These are phyloP conservation scores for Turritopsis rubra DNA, from an alignment of 30 jellyfish, hydroid and myxozoan genomes.

Conservation along the genomic window DNA sequence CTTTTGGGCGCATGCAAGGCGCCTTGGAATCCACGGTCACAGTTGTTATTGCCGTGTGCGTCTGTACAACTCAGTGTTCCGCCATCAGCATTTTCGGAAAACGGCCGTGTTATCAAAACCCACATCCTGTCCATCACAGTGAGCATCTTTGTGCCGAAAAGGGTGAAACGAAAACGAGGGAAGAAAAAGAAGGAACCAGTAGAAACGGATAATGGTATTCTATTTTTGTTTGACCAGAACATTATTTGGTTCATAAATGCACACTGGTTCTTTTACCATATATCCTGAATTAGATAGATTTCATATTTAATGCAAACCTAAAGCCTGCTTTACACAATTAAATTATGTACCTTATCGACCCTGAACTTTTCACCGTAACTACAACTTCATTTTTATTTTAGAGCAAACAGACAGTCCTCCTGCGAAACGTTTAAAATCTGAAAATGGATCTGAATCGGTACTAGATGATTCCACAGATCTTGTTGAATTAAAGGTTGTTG, in stretches of 20 bases:
- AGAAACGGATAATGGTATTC: background rate
- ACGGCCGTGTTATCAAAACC: constrained; percentile 57
- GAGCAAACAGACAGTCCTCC: constrained; percentile 42
- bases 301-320: too few species aligned
- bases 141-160: constrained; percentile 43
- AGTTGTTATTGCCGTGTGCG: constrained; percentile 41
- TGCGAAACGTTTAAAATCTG: constrained; percentile 43
- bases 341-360: too few species aligned
- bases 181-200: background rate
- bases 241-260: too few species aligned
- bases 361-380: too few species aligned
- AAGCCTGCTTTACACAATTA: too few species aligned
- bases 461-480: background rate
- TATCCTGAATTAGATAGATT: too few species aligned
- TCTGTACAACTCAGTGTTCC: constrained; percentile 63
- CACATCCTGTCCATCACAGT: constrained; percentile 69
- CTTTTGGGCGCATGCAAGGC: constrained; percentile 80
- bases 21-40: constrained; percentile 83
- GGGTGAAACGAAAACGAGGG: constrained; percentile 14
- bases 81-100: constrained; percentile 43
- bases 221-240: too few species aligned
- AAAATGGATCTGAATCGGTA: constrained; percentile 19
- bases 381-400: background rate
- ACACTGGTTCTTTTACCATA: too few species aligned
- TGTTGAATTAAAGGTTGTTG: background rate